These are phyloP conservation scores for Melanostoma mellinum DNA, from an alignment of 2,888 invertebrate species.

Conservation along the genomic window DNA sequence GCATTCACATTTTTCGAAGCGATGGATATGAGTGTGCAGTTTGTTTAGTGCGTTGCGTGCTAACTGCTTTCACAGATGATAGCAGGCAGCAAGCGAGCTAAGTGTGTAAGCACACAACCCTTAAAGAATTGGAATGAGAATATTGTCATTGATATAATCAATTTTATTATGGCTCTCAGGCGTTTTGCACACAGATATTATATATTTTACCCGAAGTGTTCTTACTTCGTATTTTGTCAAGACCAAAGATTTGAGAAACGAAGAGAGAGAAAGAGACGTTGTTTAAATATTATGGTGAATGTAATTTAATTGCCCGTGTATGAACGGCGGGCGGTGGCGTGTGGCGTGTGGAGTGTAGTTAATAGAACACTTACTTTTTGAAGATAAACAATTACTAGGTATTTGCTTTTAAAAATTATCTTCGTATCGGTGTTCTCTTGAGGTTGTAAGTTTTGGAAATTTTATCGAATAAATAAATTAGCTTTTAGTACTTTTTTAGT, in stretches of 20 bases:
- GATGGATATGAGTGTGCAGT: conserved; percentile 17
- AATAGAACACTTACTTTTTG: not conserved
- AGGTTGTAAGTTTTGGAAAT: not conserved
- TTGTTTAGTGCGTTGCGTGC: conserved; percentile 55
- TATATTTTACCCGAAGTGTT: conserved; percentile 26
- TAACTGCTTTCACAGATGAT: conserved; percentile 29
- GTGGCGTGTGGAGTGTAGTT: not conserved
- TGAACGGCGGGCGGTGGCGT: conserved; percentile 39
- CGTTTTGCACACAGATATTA: not conserved
- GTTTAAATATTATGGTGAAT: conserved; percentile 24
- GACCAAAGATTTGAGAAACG: not conserved
- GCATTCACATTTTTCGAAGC: conserved; percentile 57
- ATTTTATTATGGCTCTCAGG: conserved; percentile 51
- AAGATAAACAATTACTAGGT: not conserved
- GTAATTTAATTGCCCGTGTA: conserved; percentile 63
- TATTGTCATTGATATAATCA: conserved; percentile 66
- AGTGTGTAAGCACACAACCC: conserved; percentile 27
- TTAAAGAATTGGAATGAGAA: conserved; percentile 28
- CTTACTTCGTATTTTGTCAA: conserved; percentile 20
- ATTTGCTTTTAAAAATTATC: not conserved
- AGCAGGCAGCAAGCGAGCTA: conserved; percentile 20
- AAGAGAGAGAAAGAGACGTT: not conserved
- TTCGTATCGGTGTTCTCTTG: conserved; percentile 1
- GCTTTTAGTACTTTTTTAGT: conserved; percentile 9
- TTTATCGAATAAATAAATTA: conserved; percentile 2